phyloP scores from a whole-genome alignment of 2,888 invertebrate species.

The Tachystola acroxantha region DNA sequence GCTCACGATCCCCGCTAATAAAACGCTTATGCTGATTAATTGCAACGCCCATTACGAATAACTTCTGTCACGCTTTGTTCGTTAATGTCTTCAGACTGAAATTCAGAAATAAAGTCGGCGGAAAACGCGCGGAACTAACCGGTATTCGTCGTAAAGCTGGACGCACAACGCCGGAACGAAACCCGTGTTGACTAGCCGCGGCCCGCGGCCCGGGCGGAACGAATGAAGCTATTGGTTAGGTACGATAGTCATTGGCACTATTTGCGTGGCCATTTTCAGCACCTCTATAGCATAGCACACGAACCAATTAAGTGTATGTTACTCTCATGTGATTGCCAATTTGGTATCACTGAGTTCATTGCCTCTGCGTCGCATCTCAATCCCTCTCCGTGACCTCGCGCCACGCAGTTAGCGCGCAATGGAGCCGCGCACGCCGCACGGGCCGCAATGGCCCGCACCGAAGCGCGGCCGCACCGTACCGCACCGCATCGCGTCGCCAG shows the following conservation, averaged over 20 bases:
- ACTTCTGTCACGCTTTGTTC: slow-evolving; percentile 33
- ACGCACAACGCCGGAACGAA: slow-evolving; percentile 33
- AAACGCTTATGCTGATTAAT: slow-evolving; percentile 67
- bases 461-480: too few species aligned
- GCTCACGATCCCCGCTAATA: slow-evolving; percentile 45
- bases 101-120: slow-evolving; percentile 7
- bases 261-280: too few species aligned
- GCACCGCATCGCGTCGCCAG: too few species aligned
- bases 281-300: too few species aligned
- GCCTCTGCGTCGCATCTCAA: too few species aligned
- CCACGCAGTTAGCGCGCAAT: not conserved
- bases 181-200: slow-evolving; percentile 35
- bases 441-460: slow-evolving; percentile 14
- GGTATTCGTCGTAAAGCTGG: slow-evolving; percentile 27
- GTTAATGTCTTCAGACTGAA: slow-evolving; percentile 27
- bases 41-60: slow-evolving; percentile 42
- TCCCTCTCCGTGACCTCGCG: too few species aligned
- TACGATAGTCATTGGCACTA: too few species aligned
- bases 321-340: too few species aligned
- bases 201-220: slow-evolving; percentile 32
- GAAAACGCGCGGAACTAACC: slow-evolving; percentile 46
- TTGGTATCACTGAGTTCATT: too few species aligned
- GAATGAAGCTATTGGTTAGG: slow-evolving; percentile 25
- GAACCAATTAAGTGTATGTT: too few species aligned
- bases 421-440: slow-evolving; percentile 26